A percentile compares a stretch with the other conserved stretches of the same genome.
These are phyloP conservation scores for Eriosoma lanigerum DNA, from an alignment of 1,140 invertebrate genomes.

Conservation along the genomic window DNA sequence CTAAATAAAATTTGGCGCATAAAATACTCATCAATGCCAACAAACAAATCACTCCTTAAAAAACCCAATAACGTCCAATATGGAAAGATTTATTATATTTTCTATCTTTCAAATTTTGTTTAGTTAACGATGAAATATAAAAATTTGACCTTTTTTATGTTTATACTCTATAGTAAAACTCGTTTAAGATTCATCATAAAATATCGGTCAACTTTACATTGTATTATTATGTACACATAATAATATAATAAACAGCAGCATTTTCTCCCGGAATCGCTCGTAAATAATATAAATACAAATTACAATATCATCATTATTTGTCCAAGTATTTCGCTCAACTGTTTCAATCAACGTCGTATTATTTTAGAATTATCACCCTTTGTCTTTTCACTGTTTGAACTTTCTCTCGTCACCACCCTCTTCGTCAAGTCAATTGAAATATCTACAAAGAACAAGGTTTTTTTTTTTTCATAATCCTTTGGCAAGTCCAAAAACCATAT, in stretches of 20 bases:
- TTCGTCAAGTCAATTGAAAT: background rate
- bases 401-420: background rate
- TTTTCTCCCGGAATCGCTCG: background rate
- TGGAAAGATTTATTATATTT: background rate
- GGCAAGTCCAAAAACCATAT: background rate
- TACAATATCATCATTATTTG: background rate
- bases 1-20: conserved; percentile 13
- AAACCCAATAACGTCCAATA: background rate
- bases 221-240: background rate
- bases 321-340: background rate
- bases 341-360: background rate
- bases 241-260: background rate
- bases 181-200: background rate
- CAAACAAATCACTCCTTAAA: background rate
- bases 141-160: background rate
- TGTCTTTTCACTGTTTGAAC: background rate
- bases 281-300: background rate
- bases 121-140: background rate
- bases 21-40: conserved; percentile 26
- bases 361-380: background rate
- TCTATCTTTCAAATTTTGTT: background rate
- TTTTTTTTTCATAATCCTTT: conserved; percentile 8
- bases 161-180: background rate
- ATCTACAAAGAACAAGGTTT: background rate
- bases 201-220: background rate